Conservation (phyloP, 2,888 invertebrate species). For the Acleris holmiana region DNA sequence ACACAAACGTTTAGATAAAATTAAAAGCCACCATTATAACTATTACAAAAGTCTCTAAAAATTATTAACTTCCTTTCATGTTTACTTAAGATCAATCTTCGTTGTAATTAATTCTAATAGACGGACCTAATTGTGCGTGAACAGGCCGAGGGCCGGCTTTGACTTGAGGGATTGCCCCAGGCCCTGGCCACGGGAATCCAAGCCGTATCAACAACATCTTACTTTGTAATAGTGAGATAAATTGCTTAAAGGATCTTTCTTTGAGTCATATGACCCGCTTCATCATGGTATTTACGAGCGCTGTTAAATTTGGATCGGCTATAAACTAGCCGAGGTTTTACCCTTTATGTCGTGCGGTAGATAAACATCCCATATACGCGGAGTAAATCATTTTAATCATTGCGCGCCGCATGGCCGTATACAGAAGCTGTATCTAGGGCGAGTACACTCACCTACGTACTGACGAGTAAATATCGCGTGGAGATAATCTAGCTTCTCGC, state of each 20-base stretch:
- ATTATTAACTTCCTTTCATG: slow-evolving; percentile 56
- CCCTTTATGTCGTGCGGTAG: slow-evolving; percentile 27
- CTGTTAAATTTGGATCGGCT: slow-evolving; percentile 27
- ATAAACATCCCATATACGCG: slow-evolving; percentile 33
- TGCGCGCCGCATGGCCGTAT: slow-evolving; percentile 47
- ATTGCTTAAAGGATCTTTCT: slow-evolving; percentile 15
- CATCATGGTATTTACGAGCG: slow-evolving; percentile 16
- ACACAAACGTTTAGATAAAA: too few species aligned
- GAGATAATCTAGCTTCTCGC: slow-evolving; percentile 11
- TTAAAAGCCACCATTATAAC: background rate
- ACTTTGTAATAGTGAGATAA: slow-evolving; percentile 16
- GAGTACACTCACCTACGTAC: slow-evolving; percentile 18
- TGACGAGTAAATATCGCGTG: slow-evolving; percentile 18
- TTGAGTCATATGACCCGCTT: slow-evolving; percentile 27
- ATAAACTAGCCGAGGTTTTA: slow-evolving; percentile 30
- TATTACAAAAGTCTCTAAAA: slow-evolving; percentile 42
- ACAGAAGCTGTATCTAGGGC: slow-evolving; percentile 39
- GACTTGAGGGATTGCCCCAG: slow-evolving; percentile 51
- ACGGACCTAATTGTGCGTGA: slow-evolving; percentile 63
- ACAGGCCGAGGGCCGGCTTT: slow-evolving; percentile 46
- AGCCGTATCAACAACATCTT: slow-evolving; percentile 39
- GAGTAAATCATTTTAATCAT: slow-evolving; percentile 35
- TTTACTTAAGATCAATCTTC: slow-evolving; percentile 50
- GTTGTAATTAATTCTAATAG: slow-evolving; percentile 66
- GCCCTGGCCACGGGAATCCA: slow-evolving; percentile 41